phyloP scores from a whole-genome alignment of 2,888 invertebrate species.

The Xestobium rufovillosum region DNA sequence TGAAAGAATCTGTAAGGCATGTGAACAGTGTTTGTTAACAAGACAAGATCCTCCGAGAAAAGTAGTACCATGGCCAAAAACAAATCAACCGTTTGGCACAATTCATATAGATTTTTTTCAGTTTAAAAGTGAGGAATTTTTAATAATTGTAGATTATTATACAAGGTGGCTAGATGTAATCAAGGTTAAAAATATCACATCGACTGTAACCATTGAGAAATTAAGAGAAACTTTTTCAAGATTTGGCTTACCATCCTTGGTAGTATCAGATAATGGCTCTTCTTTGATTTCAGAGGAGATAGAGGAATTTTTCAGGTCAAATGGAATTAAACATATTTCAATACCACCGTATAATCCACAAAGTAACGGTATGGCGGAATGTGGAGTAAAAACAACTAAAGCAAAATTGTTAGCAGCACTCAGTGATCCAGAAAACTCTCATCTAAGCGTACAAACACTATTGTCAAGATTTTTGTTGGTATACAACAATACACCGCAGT shows the following conservation, averaged over 20 bases:
- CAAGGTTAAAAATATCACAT: slow-evolving; percentile 6
- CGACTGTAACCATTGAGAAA: slow-evolving; percentile 5
- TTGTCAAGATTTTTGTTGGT: slow-evolving; percentile 5
- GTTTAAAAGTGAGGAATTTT: background rate
- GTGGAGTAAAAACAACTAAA: slow-evolving; percentile 7
- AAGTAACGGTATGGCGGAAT: slow-evolving; percentile 5
- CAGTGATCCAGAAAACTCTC: slow-evolving; percentile 1
- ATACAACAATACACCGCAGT: slow-evolving; percentile 8
- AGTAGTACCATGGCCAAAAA: background rate
- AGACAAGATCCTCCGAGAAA: background rate
- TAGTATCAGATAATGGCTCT: slow-evolving; percentile 1
- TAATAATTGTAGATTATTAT: slow-evolving; percentile 3
- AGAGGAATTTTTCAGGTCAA: slow-evolving; percentile 1
- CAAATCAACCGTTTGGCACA: background rate
- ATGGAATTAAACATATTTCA: background rate
- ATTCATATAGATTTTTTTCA: slow-evolving; percentile 1
- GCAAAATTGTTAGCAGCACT: slow-evolving; percentile 6
- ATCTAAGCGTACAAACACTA: background rate
- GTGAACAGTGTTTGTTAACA: background rate
- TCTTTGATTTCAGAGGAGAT: slow-evolving; percentile 1
- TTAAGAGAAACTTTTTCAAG: slow-evolving; percentile 4
- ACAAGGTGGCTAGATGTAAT: slow-evolving; percentile 6
- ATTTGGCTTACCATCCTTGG: background rate
- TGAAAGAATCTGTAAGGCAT: background rate
- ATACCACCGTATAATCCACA: slow-evolving; percentile 3